phyloP scores from a whole-genome alignment of 2,113 vertebrate genomes.

The Centrocercus urophasianus region DNA sequence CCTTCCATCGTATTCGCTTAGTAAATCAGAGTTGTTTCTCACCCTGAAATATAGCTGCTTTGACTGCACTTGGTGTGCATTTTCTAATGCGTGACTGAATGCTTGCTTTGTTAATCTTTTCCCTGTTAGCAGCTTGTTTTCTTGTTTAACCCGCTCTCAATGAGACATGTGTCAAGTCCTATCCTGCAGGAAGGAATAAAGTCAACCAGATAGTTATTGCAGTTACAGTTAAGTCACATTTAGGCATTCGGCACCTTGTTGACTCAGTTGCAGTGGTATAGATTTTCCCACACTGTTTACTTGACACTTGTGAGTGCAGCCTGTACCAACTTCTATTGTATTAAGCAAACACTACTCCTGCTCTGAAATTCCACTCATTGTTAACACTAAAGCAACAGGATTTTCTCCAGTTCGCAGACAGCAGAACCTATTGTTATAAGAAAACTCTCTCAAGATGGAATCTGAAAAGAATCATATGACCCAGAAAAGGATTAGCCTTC shows the following conservation, averaged over 20 bases:
- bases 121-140: constrained; percentile 36
- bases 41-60: constrained; percentile 31
- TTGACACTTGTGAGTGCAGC: constrained; percentile 77
- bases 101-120: constrained; percentile 27
- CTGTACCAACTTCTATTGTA: constrained; percentile 78
- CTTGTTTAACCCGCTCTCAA: constrained; percentile 66
- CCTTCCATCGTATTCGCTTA: not conserved
- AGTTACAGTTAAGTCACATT: constrained; percentile 57
- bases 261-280: constrained; percentile 73
- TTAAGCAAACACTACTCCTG: constrained; percentile 75
- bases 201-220: constrained; percentile 60
- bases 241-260: constrained; percentile 71
- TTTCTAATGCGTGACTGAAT: constrained; percentile 52
- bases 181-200: constrained; percentile 43
- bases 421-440: constrained; percentile 79
- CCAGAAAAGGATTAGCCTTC: constrained; percentile 83
- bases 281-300: constrained; percentile 81
- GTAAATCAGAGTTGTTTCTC: not conserved
- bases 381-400: constrained; percentile 79
- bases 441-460: constrained; percentile 80
- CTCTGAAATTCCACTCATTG: constrained; percentile 83
- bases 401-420: constrained; percentile 78
- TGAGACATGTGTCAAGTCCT: constrained; percentile 28
- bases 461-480: constrained; percentile 83
- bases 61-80: constrained; percentile 19